Base-by-base conservation (phyloP, 1,140 invertebrate genomes). In the Sarcophaga bullata region DNA sequence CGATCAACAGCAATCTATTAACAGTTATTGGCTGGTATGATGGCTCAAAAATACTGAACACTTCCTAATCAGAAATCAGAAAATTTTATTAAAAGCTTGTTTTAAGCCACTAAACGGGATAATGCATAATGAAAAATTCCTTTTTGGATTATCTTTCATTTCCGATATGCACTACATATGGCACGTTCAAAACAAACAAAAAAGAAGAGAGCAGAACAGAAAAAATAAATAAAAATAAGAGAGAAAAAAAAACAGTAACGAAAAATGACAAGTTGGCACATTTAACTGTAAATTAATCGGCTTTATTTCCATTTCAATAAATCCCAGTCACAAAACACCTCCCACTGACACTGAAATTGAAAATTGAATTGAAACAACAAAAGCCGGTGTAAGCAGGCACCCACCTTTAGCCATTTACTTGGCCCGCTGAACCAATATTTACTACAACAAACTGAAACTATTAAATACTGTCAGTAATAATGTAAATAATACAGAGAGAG, bases 281-380 rank as follows among this genome's bases (percentile, higher is more conserved):
- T 76, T 76, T 76, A 76, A 76, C 13, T 49, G 17, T 47, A 47
- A 76, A 76, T 76, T 76, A 76, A 76, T 76, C 73, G 73, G 73
- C 73, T 76, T 76, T 76, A 25, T 76, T 76, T 76, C 73, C 73
- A 76, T 76, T 76, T 76, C 46, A 47, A 48, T 49, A 76, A 76
- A 17, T 76, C 47, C 46, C 73, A 76, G 73, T 48, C 73, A 76
- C 73, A 76, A 76, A 19, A 58, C 54, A 58, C 54, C 13, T 15
- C 13, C 54, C 25, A 37, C 25, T 37, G 25, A 37, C 25, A 58
- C 54, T 15, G 9, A 11, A 58, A 58, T n/a, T 11, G 11, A 11
- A 13, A 58, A 4, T 13, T 13, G 3, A 62, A 62, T 15, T 3
- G n/a, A 2, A 62, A 62, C 9, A 19, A 68, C 62, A 19, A 68